Conservation (phyloP, 64 coral and sea anemone genomes). For the Montipora foliosa region DNA sequence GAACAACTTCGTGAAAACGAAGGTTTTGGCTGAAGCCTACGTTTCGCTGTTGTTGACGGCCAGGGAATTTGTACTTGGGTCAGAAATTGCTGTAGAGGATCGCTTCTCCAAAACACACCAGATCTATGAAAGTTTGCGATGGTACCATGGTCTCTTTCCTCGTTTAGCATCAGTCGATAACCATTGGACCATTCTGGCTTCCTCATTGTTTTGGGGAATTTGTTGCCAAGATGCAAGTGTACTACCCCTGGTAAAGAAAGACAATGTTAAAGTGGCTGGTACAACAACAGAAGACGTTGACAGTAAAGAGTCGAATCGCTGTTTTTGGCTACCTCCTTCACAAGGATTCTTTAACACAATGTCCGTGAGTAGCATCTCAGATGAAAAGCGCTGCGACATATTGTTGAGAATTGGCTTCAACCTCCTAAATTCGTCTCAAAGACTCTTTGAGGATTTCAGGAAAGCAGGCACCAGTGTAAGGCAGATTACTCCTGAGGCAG, state of each 20-base stretch:
- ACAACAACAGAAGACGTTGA: not conserved
- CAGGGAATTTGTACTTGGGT: constrained; percentile 54
- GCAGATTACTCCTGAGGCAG: constrained; percentile 36
- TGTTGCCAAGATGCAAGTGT: not conserved
- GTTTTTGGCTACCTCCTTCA: constrained; percentile 73
- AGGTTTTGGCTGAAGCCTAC: constrained; percentile 82
- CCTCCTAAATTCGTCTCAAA: constrained; percentile 46
- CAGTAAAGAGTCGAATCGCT: not conserved
- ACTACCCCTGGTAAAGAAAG: constrained; percentile 56
- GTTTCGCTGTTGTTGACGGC: constrained; percentile 62
- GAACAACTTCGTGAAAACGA: constrained; percentile 83
- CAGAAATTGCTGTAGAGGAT: not conserved
- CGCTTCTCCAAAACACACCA: constrained; percentile 33
- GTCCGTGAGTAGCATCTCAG: not conserved
- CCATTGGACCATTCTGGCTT: constrained; percentile 63
- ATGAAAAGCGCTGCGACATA: not conserved
- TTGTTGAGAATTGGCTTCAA: constrained; percentile 66
- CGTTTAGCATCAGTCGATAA: constrained; percentile 20
- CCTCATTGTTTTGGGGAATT: constrained; percentile 64
- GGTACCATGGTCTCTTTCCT: constrained; percentile 89
- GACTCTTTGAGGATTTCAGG: constrained; percentile 64
- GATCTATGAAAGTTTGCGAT: constrained; percentile 48
- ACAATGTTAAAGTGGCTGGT: not conserved
- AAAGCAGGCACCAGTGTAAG: constrained; percentile 35
- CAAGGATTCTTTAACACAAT: constrained; percentile 73